Evolutionary conservation across 64 coral and sea anemone genomes (phyloP).

Genomic region (Pachyseris speciosa): DNA sequence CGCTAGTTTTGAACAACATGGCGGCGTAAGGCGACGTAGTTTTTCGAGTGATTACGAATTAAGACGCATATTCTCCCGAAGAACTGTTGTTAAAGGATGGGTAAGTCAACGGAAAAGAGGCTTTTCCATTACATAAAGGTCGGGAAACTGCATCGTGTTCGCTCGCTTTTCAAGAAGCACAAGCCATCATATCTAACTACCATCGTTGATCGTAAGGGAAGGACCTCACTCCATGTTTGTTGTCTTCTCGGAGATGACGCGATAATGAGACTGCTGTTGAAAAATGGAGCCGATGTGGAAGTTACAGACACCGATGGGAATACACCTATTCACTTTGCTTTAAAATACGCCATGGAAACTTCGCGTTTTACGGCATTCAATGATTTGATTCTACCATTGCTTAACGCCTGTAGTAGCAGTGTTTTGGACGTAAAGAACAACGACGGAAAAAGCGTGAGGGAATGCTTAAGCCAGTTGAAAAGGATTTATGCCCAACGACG

Average conservation of each 20-base stretch:
- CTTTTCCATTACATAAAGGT: slow-evolving; percentile 80
- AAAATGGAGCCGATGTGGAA: slow-evolving; percentile 69
- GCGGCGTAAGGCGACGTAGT: background rate
- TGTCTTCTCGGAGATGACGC: slow-evolving; percentile 87
- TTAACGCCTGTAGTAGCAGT: slow-evolving; percentile 8
- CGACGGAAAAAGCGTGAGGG: slow-evolving; percentile 62
- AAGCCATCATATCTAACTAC: slow-evolving; percentile 38
- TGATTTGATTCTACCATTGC: slow-evolving; percentile 81
- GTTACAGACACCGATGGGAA: slow-evolving; percentile 67
- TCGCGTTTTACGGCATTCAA: slow-evolving; percentile 36
- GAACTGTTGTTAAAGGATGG: background rate
- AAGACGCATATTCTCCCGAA: background rate
- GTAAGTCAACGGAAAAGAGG: slow-evolving; percentile 66
- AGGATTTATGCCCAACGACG: background rate
- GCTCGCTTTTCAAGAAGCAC: slow-evolving; percentile 77
- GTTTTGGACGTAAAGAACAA: slow-evolving; percentile 59
- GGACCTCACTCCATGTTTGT: slow-evolving; percentile 71
- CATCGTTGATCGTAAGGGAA: slow-evolving; percentile 56
- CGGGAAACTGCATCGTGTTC: slow-evolving; percentile 78
- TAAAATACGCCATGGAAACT: slow-evolving; percentile 70
- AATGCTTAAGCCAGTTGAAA: slow-evolving; percentile 63
- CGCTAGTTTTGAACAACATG: background rate
- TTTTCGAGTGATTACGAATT: background rate
- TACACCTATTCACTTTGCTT: slow-evolving; percentile 89
- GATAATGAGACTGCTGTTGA: slow-evolving; percentile 66